Evolutionary conservation across 2,113 vertebrate species (phyloP).

Genomic region (Mastomys coucha): DNA sequence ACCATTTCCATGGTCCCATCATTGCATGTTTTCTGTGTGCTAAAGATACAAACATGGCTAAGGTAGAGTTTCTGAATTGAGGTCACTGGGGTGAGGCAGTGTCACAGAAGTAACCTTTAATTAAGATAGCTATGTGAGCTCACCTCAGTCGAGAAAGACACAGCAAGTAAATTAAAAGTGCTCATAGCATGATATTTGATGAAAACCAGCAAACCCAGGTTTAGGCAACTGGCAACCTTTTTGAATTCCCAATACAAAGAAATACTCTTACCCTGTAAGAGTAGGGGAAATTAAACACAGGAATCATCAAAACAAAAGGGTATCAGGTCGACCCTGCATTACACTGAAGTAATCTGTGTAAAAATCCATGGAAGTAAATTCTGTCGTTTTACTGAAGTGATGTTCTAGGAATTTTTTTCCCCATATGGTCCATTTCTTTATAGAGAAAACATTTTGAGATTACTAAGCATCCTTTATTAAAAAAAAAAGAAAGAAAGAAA

Average conservation of each 20-base stretch:
- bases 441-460: constrained; percentile 2
- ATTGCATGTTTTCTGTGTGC: not conserved
- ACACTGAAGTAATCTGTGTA: not conserved
- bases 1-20: not conserved
- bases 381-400: not conserved
- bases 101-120: not conserved
- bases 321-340: not conserved
- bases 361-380: not conserved
- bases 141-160: constrained; percentile 39
- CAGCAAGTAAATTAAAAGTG: not conserved
- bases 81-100: not conserved
- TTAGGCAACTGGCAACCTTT: constrained; percentile 29
- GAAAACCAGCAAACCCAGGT: constrained; percentile 1
- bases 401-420: not conserved
- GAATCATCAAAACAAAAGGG: constrained; percentile 49
- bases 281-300: constrained; percentile 24
- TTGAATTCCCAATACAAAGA: constrained; percentile 34
- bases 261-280: not conserved
- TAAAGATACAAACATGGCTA: not conserved
- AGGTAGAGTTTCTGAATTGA: not conserved
- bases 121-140: constrained; percentile 25
- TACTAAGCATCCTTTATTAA: not conserved
- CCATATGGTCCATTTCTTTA: not conserved
- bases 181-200: not conserved
- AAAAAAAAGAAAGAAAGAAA: not conserved